A percentile compares a stretch with the other conserved stretches of the same genome.
Conservation (phyloP, 2,113 vertebrate species). For the Tringa solitaria region DNA sequence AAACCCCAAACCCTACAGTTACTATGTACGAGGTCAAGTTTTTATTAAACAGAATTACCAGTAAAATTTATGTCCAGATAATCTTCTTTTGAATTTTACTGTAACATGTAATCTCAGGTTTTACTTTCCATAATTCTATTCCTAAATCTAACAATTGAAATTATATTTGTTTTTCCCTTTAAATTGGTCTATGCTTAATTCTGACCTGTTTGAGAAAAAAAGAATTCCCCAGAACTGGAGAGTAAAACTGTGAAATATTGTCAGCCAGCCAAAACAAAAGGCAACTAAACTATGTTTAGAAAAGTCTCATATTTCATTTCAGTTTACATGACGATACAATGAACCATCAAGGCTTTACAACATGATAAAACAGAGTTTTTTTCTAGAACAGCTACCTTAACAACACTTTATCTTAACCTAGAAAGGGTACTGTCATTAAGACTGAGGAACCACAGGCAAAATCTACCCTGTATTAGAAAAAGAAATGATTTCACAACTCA, state of each 20-base stretch:
- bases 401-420: neutral
- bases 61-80: neutral
- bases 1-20: neutral
- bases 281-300: neutral
- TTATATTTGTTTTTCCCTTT: neutral
- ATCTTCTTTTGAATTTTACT: neutral
- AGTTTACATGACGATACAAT: neutral
- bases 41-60: neutral
- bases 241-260: neutral
- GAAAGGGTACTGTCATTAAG: neutral
- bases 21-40: neutral
- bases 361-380: neutral
- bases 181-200: neutral
- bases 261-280: neutral
- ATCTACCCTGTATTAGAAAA: neutral
- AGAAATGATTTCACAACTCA: neutral
- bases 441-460: constrained; percentile 15
- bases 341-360: neutral
- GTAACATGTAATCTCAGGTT: neutral
- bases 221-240: neutral
- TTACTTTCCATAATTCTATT: neutral
- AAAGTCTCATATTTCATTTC: neutral
- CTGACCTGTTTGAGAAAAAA: neutral
- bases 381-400: neutral
- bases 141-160: neutral